Base-by-base conservation (phyloP, 2,797 vertebrate genomes). In the Danio aesculapii region DNA sequence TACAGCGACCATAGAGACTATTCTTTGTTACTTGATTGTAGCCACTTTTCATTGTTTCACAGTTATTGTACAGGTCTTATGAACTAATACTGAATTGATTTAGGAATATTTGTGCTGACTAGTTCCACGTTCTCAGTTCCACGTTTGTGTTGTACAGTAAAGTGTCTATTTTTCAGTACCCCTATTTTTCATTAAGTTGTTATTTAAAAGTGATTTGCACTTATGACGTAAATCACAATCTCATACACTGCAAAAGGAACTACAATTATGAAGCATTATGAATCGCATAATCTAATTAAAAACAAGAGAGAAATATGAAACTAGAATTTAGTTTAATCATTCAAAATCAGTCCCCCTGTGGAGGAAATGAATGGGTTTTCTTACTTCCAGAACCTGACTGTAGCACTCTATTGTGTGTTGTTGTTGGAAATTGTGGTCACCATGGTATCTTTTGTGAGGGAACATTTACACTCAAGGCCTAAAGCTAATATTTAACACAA, bases 341-440 rank as follows among this genome's bases (percentile, higher is more conserved):
- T 57, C 6, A 16, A 43, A 70, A 5, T 30, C 5, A n/a, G 8
- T 52, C 39, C 39, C 30, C 52, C 7, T 21, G 6, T 58, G 39
- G 39, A 57, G 70, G 39, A 58, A 72, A 46, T 46, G 41, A 57
- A 57, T 44, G 52, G n/a, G 17, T 19, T 44, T 72, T 57, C 30
- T 30, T 44, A 44, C 12, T 58, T 46, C 70, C 43, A 39, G 43
- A 66, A 66, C 9, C n/a, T 16, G n/a, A 58, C 55, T 47, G 52
- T 59, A 46, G 6, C 5, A 6, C 53, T 59, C n/a, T 7, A 64
- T 10, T 64, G 11, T 67, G 46, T 49, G 44, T 62, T 61, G 44
- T 75, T 75, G 58, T 39, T 50, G 58, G 14, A 75, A 75, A 75
- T 44, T 41, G 43, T 57, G 70, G 13, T 39, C 16, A 8, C 72